These are phyloP conservation scores for Cirrhinus molitorella DNA, from an alignment of 2,797 vertebrate genomes.

Conservation along the genomic window DNA sequence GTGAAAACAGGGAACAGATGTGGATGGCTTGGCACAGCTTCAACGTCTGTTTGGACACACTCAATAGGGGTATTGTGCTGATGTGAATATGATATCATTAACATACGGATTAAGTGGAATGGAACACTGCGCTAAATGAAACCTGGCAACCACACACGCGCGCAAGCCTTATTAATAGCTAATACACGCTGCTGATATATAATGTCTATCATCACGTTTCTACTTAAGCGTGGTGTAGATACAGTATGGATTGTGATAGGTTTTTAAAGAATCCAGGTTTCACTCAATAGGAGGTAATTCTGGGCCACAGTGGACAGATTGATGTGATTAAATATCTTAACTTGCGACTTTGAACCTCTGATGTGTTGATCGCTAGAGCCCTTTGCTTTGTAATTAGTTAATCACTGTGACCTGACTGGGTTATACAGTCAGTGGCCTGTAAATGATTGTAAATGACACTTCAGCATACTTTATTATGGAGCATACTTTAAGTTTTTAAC, in stretches of 20 bases:
- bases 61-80: slow-evolving; percentile 67
- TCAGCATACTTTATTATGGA: too few relatives aligned
- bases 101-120: slow-evolving; percentile 64
- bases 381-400: slow-evolving; percentile 3
- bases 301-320: slow-evolving; percentile 23
- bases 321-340: slow-evolving; percentile 19
- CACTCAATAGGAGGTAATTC: slow-evolving; percentile 56
- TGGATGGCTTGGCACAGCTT: slow-evolving; percentile 60
- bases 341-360: not conserved
- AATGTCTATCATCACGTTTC: slow-evolving; percentile 45
- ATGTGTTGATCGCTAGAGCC: slow-evolving; percentile 9
- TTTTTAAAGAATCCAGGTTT: slow-evolving; percentile 42
- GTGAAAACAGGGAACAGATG: slow-evolving; percentile 67
- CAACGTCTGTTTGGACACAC: slow-evolving; percentile 59
- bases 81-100: slow-evolving; percentile 63
- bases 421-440: not conserved
- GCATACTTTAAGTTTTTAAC: too few relatives aligned
- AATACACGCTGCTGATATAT: slow-evolving; percentile 63
- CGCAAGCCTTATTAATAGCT: slow-evolving; percentile 64
- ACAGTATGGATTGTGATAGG: slow-evolving; percentile 31
- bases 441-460: not conserved
- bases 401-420: not conserved
- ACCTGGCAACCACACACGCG: slow-evolving; percentile 58
- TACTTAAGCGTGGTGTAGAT: slow-evolving; percentile 45
- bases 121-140: slow-evolving; percentile 62